Conservation (phyloP, 1,140 invertebrate genomes). For the Hetaerina americana region DNA sequence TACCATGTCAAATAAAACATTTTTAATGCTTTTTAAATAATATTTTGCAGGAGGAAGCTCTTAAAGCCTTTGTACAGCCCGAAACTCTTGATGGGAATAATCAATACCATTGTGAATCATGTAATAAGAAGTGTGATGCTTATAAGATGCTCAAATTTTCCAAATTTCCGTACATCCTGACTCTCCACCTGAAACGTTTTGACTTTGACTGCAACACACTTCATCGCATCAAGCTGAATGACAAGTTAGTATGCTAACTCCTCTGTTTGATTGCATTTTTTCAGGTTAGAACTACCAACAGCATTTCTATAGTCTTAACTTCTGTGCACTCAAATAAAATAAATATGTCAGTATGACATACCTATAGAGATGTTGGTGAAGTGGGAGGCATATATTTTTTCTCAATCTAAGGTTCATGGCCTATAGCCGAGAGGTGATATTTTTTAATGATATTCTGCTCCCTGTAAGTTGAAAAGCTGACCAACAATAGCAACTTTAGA, state of each 20-base stretch:
- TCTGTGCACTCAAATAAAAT: no score
- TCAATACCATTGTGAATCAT: conserved; percentile 82
- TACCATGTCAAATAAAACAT: not conserved
- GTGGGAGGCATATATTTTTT: no score
- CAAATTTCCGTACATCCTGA: conserved; percentile 78
- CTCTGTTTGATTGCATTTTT: no score
- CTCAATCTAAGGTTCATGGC: no score
- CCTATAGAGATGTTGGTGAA: no score
- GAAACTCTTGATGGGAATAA: conserved; percentile 77
- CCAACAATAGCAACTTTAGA: no score
- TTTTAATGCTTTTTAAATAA: not conserved
- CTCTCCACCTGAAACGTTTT: conserved; percentile 79
- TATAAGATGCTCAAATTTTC: conserved; percentile 84
- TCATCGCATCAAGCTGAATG: conserved; percentile 81
- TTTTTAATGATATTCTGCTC: no score
- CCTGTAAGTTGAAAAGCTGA: no score
- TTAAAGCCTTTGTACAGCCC: conserved; percentile 72
- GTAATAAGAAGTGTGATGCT: conserved; percentile 79
- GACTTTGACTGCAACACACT: conserved; percentile 82
- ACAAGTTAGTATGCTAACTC: conserved; percentile 54
- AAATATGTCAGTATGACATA: no score
- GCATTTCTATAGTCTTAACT: no score
- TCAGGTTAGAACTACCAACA: no score
- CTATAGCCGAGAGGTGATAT: no score
- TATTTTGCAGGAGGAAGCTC: conserved; percentile 57